A percentile compares a stretch with the other conserved stretches of the same genome.
phyloP scores from a whole-genome alignment of 1,140 invertebrate species.

The Acyrthosiphon pisum region DNA sequence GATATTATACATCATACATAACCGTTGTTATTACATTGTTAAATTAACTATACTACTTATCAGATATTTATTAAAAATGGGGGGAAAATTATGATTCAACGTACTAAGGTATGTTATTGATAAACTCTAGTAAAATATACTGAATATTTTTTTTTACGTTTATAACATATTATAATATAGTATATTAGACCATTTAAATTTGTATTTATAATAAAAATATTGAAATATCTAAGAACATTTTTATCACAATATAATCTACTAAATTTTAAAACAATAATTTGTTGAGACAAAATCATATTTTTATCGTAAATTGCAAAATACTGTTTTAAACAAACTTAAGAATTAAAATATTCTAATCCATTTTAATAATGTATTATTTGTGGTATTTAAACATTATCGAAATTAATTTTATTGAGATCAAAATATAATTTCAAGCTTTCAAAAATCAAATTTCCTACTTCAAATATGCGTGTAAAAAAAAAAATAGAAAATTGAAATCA shows the following conservation, averaged over 20 bases:
- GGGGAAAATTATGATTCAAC: neutral
- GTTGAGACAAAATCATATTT: no score
- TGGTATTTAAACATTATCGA: no score
- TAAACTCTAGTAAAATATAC: neutral
- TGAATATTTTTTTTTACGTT: neutral
- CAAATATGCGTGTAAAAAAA: no score
- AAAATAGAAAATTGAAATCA: no score
- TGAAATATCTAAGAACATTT: neutral
- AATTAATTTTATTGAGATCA: neutral
- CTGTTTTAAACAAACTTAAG: no score
- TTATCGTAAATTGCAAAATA: no score
- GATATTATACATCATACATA: neutral
- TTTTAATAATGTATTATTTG: neutral
- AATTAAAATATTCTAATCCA: no score
- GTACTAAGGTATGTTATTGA: neutral
- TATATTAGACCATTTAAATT: no score
- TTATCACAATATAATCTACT: no score
- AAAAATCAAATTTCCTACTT: neutral
- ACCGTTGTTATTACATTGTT: neutral
- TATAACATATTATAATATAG: no score
- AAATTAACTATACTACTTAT: neutral
- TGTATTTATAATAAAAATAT: neutral
- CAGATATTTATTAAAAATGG: neutral
- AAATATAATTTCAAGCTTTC: neutral
- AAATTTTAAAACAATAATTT: no score